phyloP scores from a whole-genome alignment of 1,140 invertebrate genomes.

The Sweltsa coloradensis region DNA sequence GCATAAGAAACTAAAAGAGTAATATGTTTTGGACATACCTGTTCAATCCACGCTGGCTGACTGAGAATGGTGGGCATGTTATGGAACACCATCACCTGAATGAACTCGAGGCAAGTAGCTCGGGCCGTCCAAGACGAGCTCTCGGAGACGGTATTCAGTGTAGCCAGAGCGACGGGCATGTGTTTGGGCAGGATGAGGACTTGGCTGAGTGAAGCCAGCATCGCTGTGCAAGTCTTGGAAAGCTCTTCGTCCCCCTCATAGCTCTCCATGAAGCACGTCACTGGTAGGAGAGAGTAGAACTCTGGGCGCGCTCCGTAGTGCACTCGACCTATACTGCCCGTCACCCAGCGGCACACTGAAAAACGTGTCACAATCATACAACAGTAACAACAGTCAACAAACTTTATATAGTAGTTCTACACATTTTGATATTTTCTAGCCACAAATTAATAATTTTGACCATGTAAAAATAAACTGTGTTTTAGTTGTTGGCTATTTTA shows the following conservation, averaged over 20 bases:
- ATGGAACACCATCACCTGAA: conserved; percentile 72
- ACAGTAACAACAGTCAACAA: no score
- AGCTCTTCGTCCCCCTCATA: conserved; percentile 73
- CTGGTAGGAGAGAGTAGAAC: conserved; percentile 47
- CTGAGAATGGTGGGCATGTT: conserved; percentile 65
- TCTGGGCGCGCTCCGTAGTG: conserved; percentile 35
- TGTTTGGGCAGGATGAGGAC: conserved; percentile 35
- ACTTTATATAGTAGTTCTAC: no score
- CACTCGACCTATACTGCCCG: conserved; percentile 32
- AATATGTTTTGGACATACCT: no score
- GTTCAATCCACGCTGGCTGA: conserved; percentile 36
- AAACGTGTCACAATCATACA: no score
- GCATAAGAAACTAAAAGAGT: no score
- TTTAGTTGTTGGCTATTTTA: no score
- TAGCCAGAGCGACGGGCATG: conserved; percentile 37
- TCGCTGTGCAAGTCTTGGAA: conserved; percentile 44
- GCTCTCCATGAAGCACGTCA: conserved; percentile 61
- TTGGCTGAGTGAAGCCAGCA: conserved; percentile 51
- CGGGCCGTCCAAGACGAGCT: conserved; percentile 66
- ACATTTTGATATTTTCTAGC: no score
- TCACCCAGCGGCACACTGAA: conserved; percentile 44
- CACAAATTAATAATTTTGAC: no score
- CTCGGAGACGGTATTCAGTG: conserved; percentile 32
- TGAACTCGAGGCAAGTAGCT: conserved; percentile 53
- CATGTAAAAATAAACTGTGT: no score